Conservation (phyloP, 2,113 vertebrate genomes). For the Herpailurus yagouaroundi region DNA sequence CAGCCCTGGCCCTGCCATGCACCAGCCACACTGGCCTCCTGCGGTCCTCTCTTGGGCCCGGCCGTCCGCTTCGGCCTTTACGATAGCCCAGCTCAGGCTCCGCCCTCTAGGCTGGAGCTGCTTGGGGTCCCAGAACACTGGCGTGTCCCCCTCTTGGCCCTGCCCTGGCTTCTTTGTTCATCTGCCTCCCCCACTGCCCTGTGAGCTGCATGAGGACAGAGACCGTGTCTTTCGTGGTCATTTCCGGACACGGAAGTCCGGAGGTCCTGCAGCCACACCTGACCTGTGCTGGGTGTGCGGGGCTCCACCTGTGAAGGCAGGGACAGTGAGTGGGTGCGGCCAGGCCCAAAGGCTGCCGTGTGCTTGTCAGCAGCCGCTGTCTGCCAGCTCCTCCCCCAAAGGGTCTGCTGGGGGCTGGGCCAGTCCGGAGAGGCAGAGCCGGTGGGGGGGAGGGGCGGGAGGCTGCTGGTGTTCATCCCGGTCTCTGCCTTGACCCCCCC, state of each 20-base stretch:
- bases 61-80: accelerated
- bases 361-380: neutral
- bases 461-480: neutral
- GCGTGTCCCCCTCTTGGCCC: neutral
- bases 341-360: too few species aligned
- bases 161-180: neutral
- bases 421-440: accelerated
- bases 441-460: too few species aligned
- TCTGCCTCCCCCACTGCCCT: neutral
- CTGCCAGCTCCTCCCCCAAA: accelerated
- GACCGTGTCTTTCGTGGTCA: accelerated
- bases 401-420: neutral
- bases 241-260: neutral
- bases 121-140: neutral
- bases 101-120: neutral
- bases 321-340: accelerated
- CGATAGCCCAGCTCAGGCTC: neutral
- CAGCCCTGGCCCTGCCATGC: accelerated
- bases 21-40: neutral
- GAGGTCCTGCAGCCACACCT: neutral
- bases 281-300: accelerated
- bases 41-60: neutral
- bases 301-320: neutral
- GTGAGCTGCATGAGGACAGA: neutral
- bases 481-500: neutral